Conservation (phyloP, 2,888 invertebrate genomes). For the Graphium colonna region DNA sequence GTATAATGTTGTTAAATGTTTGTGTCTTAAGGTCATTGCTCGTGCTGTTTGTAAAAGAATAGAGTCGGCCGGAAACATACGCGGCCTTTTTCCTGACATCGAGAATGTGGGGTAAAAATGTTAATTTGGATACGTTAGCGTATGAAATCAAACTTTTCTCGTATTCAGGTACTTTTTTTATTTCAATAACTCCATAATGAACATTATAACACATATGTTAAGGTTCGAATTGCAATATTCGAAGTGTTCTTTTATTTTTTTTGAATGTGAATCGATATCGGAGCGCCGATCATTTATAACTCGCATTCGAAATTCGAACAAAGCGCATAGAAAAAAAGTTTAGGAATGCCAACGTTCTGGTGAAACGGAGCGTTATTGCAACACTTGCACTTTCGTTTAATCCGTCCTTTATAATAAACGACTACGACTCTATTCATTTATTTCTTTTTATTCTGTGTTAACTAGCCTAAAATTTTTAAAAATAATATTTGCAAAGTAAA, state of each 20-base stretch:
- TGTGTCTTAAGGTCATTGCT: too few species aligned
- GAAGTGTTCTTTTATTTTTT: constrained; percentile 4
- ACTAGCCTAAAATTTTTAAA: too few species aligned
- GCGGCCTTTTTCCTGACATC: too few species aligned
- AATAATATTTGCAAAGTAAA: too few species aligned
- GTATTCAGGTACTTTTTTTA: constrained; percentile 55
- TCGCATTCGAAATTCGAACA: constrained; percentile 70
- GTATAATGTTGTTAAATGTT: too few species aligned
- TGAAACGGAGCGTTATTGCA: constrained; percentile 75
- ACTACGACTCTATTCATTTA: too few species aligned
- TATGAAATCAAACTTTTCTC: constrained; percentile 32
- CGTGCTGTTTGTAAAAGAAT: too few species aligned
- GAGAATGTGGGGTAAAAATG: too few species aligned
- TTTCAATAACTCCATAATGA: constrained; percentile 9
- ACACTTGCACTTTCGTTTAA: constrained; percentile 77
- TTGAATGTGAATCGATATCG: constrained; percentile 63
- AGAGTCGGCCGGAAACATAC: too few species aligned
- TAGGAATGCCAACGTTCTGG: constrained; percentile 60
- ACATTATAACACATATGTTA: background rate
- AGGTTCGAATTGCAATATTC: constrained; percentile 6
- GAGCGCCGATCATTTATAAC: constrained; percentile 76
- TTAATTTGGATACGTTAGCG: too few species aligned
- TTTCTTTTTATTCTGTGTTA: too few species aligned
- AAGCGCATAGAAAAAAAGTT: constrained; percentile 57
- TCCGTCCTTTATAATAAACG: too few species aligned